Evolutionary conservation across 1,140 invertebrate species (phyloP).

Genomic region (Neodiprion virginianus): DNA sequence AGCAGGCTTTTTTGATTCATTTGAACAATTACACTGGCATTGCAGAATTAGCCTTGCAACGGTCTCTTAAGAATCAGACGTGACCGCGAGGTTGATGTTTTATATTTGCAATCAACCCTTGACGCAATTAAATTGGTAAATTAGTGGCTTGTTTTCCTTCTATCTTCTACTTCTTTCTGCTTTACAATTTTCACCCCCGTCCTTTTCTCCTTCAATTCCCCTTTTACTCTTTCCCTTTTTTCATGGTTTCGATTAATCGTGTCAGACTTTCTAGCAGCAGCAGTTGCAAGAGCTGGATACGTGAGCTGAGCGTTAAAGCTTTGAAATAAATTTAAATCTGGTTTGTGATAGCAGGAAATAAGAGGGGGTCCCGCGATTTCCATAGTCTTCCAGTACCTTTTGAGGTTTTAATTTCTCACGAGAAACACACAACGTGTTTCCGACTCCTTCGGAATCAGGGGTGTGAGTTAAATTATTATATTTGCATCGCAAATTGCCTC

Average conservation of each 20-base stretch:
- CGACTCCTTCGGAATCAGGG: neutral
- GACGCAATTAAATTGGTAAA: neutral
- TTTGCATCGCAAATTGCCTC: slow-evolving; percentile 50
- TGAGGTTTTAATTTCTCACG: neutral
- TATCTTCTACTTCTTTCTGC: neutral
- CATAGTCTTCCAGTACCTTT: neutral
- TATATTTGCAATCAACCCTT: neutral
- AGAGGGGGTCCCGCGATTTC: neutral
- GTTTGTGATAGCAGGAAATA: neutral
- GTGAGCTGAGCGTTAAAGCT: neutral
- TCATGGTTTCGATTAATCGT: no score
- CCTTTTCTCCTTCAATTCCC: no score
- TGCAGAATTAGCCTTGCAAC: no score
- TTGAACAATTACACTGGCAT: no score
- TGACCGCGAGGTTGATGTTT: no score
- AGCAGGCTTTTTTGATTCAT: no score
- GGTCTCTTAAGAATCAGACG: no score
- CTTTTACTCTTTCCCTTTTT: no score
- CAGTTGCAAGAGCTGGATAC: neutral
- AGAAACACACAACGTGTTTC: neutral
- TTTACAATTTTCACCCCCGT: neutral
- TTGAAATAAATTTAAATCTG: neutral
- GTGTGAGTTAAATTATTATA: slow-evolving; percentile 17
- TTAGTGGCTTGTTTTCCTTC: neutral
- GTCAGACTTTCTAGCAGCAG: no score